Conservation (phyloP, 2,113 vertebrate species). For the Lophochroa leadbeateri region DNA sequence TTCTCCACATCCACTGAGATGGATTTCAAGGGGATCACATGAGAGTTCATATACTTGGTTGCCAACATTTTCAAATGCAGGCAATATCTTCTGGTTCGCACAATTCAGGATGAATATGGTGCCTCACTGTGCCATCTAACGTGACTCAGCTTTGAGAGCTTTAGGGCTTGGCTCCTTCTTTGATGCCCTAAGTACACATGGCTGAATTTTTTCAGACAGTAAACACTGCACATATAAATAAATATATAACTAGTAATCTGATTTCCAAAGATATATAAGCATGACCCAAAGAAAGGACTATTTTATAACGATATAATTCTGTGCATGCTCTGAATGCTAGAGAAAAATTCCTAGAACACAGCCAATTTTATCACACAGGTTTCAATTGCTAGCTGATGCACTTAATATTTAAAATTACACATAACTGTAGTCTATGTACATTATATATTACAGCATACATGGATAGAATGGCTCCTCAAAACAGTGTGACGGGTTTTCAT, state of each 20-base stretch:
- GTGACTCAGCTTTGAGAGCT: slow-evolving; percentile 29
- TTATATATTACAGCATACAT: not conserved
- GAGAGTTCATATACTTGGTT: not conserved
- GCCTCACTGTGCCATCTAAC: not conserved
- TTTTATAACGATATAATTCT: not conserved
- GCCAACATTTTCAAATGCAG: slow-evolving; percentile 9
- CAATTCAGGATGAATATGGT: not conserved
- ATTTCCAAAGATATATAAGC: not conserved
- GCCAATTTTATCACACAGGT: not conserved
- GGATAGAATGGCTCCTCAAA: not conserved
- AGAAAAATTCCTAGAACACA: not conserved
- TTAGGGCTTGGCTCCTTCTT: slow-evolving; percentile 14
- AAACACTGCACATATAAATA: not conserved
- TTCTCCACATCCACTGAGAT: not conserved
- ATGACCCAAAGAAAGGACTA: not conserved
- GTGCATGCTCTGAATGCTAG: not conserved
- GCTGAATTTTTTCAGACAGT: not conserved
- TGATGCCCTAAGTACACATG: not conserved
- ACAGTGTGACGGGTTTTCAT: not conserved
- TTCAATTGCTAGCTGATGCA: not conserved
- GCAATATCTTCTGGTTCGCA: slow-evolving; percentile 3
- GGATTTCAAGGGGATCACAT: not conserved
- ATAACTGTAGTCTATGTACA: not conserved
- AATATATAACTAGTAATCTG: not conserved
- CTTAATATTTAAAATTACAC: not conserved